phyloP scores from a whole-genome alignment of 2,888 invertebrate genomes.

The Palloptera scutellata region DNA sequence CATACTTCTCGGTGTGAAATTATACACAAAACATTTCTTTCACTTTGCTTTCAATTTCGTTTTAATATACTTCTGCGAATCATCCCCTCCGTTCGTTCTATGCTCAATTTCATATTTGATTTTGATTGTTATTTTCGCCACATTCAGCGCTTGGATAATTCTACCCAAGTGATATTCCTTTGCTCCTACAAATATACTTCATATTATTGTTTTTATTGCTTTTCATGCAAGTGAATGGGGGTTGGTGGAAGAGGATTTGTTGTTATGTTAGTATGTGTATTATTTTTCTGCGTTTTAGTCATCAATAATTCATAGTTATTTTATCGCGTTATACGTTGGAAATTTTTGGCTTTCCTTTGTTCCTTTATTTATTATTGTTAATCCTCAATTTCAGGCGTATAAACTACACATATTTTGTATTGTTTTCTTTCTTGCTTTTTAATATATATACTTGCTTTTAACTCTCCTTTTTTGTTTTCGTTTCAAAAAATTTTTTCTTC shows the following conservation, averaged over 20 bases:
- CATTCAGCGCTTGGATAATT: conserved; percentile 32
- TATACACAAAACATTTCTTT: conserved; percentile 40
- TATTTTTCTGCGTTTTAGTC: conserved; percentile 37
- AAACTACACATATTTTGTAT: not conserved
- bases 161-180: conserved; percentile 35
- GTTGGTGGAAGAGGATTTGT: not conserved
- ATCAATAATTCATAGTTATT: conserved; percentile 58
- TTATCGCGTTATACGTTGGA: conserved; percentile 30
- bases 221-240: not conserved
- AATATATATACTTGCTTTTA: no score
- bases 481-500: conserved; percentile 36
- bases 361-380: conserved; percentile 24
- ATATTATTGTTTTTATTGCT: conserved; percentile 52
- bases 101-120: conserved; percentile 40
- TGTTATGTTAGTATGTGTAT: not conserved
- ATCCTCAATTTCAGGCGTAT: not conserved
- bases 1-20: conserved; percentile 47
- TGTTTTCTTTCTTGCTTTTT: not conserved
- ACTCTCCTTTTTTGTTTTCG: no score
- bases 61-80: conserved; percentile 46
- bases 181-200: conserved; percentile 51
- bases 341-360: conserved; percentile 9
- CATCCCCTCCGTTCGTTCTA: not conserved
- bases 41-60: conserved; percentile 45
- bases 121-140: conserved; percentile 56